Conservation (phyloP, 2,888 invertebrate genomes). For the Geotrupes spiniger region DNA sequence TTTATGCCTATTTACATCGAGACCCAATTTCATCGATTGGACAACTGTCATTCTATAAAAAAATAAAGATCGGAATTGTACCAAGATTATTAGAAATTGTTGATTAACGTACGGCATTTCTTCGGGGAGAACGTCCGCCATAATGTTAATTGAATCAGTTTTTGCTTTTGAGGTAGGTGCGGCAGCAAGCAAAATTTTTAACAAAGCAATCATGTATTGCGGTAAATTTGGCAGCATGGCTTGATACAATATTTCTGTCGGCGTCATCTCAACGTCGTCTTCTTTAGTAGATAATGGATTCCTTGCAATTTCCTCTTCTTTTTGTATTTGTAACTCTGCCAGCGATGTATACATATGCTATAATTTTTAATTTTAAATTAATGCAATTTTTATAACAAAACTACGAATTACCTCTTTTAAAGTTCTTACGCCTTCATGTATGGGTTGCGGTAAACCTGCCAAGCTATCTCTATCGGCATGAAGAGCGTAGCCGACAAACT, state of each 20-base stretch:
- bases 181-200: conserved; percentile 95
- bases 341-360: conserved; percentile 93
- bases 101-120: conserved; percentile 86
- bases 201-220: conserved; percentile 94
- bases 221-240: conserved; percentile 95
- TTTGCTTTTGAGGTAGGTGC: conserved; percentile 99
- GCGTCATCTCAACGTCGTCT: conserved; percentile 73
- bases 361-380: conserved; percentile 29
- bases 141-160: conserved; percentile 96
- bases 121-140: conserved; percentile 96
- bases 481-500: conserved; percentile 94
- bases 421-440: conserved; percentile 92
- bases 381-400: background rate
- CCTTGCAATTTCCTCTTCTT: conserved; percentile 86
- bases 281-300: conserved; percentile 88
- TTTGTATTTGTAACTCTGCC: conserved; percentile 86
- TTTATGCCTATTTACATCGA: conserved; percentile 97
- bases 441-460: conserved; percentile 94
- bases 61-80: conserved; percentile 3
- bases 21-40: conserved; percentile 91
- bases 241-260: conserved; percentile 86
- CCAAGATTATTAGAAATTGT: too few relatives aligned
- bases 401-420: conserved; percentile 62
- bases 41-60: conserved; percentile 76
- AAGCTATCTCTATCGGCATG: conserved; percentile 83